These are phyloP conservation scores for Podotricha telesiphe DNA, from an alignment of 2,888 invertebrate genomes.

Conservation along the genomic window DNA sequence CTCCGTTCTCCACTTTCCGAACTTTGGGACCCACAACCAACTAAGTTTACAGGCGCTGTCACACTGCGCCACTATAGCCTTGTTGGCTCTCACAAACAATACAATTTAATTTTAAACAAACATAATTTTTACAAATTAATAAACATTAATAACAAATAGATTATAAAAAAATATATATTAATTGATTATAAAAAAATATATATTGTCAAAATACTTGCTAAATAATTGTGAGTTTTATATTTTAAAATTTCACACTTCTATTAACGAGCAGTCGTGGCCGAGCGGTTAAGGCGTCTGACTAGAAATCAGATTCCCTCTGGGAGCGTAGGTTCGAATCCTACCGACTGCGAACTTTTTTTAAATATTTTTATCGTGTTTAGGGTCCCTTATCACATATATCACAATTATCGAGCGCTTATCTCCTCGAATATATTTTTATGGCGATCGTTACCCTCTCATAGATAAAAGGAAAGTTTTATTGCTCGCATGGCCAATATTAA, in stretches of 20 bases:
- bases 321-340: slow-evolving; percentile 96
- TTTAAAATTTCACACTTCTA: not conserved
- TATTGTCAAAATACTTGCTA: no score
- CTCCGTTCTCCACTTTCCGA: no score
- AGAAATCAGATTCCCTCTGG: slow-evolving; percentile 95
- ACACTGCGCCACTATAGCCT: no score
- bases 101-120: no score
- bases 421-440: slow-evolving; percentile 40
- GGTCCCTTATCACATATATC: slow-evolving; percentile 24
- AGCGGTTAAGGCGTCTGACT: slow-evolving; percentile 95
- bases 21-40: no score
- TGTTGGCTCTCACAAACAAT: no score
- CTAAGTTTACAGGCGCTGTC: no score
- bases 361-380: slow-evolving; percentile 9
- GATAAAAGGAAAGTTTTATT: slow-evolving; percentile 40
- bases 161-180: no score
- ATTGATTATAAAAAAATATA: no score
- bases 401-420: slow-evolving; percentile 36
- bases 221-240: not conserved
- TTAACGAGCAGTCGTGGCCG: slow-evolving; percentile 88
- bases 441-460: slow-evolving; percentile 34
- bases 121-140: no score
- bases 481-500: slow-evolving; percentile 36
- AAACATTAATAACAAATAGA: no score
- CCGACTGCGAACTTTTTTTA: slow-evolving; percentile 85